Evolutionary conservation across 2,888 invertebrate genomes (phyloP).

Genomic region (Oxyteleia sp.): DNA sequence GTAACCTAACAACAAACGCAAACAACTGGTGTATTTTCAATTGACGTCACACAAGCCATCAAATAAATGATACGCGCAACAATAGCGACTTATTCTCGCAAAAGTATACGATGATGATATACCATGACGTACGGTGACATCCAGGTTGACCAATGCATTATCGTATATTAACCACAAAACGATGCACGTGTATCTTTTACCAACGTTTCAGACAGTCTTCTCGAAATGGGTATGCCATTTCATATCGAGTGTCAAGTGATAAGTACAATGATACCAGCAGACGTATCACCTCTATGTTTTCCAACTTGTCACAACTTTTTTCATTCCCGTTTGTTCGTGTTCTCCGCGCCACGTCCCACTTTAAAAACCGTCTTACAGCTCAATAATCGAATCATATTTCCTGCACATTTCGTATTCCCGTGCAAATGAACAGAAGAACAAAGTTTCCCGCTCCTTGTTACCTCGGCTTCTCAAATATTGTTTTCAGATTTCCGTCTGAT

Average conservation of each 20-base stretch:
- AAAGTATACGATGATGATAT: slow-evolving; percentile 2
- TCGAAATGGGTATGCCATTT: slow-evolving; percentile 28
- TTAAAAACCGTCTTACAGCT: no score
- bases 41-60: no score
- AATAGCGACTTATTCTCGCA: no score
- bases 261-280: background rate
- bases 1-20: no score
- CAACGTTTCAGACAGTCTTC: slow-evolving; percentile 22
- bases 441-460: background rate
- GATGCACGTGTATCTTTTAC: slow-evolving; percentile 19
- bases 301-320: slow-evolving; percentile 17
- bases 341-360: no score
- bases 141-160: slow-evolving; percentile 28
- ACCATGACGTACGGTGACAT: slow-evolving; percentile 4
- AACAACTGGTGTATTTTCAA: no score
- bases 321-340: background rate
- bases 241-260: background rate
- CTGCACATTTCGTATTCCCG: no score
- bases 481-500: slow-evolving; percentile 4
- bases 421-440: background rate
- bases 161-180: slow-evolving; percentile 16
- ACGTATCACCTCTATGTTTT: slow-evolving; percentile 6
- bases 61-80: no score
- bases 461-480: background rate
- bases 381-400: no score